A percentile compares a stretch with the other conserved stretches of the same genome.
These are phyloP conservation scores for Oophaga sylvatica DNA, from an alignment of 2,797 vertebrate genomes.

Conservation along the genomic window DNA sequence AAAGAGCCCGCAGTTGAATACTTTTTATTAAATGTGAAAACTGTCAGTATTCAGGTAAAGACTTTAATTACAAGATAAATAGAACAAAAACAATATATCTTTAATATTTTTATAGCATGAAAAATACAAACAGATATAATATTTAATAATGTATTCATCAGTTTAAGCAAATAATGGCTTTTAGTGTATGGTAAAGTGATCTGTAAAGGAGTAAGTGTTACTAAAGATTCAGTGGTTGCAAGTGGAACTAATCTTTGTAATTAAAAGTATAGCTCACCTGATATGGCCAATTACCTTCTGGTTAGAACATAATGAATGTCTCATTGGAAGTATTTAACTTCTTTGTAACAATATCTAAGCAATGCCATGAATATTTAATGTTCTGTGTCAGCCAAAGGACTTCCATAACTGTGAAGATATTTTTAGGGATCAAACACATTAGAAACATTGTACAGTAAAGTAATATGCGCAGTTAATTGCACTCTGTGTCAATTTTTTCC, in stretches of 20 bases:
- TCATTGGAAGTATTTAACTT: slow-evolving; percentile 60
- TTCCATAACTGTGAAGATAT: slow-evolving; percentile 26
- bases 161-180: slow-evolving; percentile 36
- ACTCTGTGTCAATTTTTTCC: slow-evolving; percentile 11
- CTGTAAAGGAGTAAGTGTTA: slow-evolving; percentile 50
- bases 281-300: slow-evolving; percentile 62
- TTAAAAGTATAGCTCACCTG: slow-evolving; percentile 60
- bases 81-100: neutral
- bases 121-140: neutral
- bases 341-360: slow-evolving; percentile 57
- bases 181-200: slow-evolving; percentile 37
- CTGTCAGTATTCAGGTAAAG: neutral
- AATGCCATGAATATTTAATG: slow-evolving; percentile 57
- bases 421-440: slow-evolving; percentile 35
- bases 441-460: slow-evolving; percentile 30
- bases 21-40: neutral
- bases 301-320: slow-evolving; percentile 58
- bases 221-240: slow-evolving; percentile 46
- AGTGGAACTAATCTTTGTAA: slow-evolving; percentile 60
- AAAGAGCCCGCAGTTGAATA: too few relatives aligned
- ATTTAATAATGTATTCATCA: neutral
- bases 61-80: neutral
- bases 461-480: slow-evolving; percentile 20
- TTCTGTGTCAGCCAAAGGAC: slow-evolving; percentile 45
- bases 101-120: neutral